A percentile compares a stretch with the other conserved stretches of the same genome.
Conservation (phyloP, 2,888 invertebrate genomes). For the Melieria picta region DNA sequence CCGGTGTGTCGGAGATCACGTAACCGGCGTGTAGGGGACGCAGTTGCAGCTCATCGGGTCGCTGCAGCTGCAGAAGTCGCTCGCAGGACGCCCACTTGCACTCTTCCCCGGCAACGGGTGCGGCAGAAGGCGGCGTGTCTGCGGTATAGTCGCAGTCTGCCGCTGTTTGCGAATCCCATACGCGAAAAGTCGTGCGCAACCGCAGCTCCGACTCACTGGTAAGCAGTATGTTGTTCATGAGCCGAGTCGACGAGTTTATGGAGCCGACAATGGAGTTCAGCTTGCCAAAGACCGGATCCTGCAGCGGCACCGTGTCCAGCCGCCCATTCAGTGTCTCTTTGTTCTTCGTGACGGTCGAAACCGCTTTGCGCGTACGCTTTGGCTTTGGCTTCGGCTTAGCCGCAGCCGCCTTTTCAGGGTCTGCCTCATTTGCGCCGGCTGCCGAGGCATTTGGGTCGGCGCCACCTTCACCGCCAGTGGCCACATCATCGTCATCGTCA, state of each 20-base stretch:
- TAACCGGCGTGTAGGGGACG: constrained; percentile 61
- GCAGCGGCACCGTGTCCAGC: constrained; percentile 63
- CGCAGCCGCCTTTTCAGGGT: constrained; percentile 31
- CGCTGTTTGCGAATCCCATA: constrained; percentile 53
- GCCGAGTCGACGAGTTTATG: constrained; percentile 71
- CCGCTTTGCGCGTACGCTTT: constrained; percentile 53
- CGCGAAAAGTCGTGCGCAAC: constrained; percentile 56
- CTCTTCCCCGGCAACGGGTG: constrained; percentile 36
- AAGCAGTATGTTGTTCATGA: constrained; percentile 71
- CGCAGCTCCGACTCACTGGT: constrained; percentile 66
- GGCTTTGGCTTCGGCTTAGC: constrained; percentile 46
- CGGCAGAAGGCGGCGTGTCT: constrained; percentile 13
- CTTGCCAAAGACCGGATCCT: constrained; percentile 73
- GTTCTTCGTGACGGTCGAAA: constrained; percentile 64
- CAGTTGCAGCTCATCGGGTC: constrained; percentile 49
- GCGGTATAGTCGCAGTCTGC: constrained; percentile 49
- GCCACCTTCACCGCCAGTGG: constrained; percentile 47
- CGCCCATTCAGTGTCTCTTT: constrained; percentile 63
- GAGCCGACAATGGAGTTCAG: constrained; percentile 71
- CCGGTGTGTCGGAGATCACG: constrained; percentile 60
- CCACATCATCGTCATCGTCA: constrained; percentile 45
- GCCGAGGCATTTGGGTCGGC: constrained; percentile 45
- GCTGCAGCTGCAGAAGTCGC: constrained; percentile 49
- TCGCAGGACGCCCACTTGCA: constrained; percentile 44
- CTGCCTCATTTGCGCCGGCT: constrained; percentile 38